Base-by-base conservation (phyloP, 1,140 invertebrate genomes). In the Rhizoglyphus robini region DNA sequence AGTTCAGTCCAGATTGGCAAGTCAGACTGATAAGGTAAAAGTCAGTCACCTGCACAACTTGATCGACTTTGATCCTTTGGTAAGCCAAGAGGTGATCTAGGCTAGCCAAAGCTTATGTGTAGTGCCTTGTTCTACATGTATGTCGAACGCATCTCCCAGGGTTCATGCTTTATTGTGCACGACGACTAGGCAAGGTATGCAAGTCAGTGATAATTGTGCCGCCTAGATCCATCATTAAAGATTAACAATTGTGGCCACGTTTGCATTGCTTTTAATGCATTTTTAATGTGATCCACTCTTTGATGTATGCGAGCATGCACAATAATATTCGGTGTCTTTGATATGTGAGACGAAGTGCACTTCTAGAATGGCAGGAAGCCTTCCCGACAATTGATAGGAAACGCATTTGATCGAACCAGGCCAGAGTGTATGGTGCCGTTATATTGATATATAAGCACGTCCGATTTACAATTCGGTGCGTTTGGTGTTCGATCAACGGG, bases 311-410 rank as follows among this genome's bases (percentile, higher is more conserved):
- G n/a, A n/a, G n/a, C n/a, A n/a, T n/a, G n/a, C n/a, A n/a, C n/a
- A n/a, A n/a, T n/a, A n/a, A n/a, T n/a, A n/a, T n/a, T n/a, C n/a
- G n/a, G n/a, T n/a, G n/a, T n/a, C n/a, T n/a, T n/a, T n/a, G n/a
- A n/a, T n/a, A n/a, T n/a, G n/a, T n/a, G n/a, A n/a, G n/a, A n/a
- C n/a, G n/a, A n/a, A n/a, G n/a, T n/a, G n/a, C n/a, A n/a, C n/a
- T n/a, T n/a, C n/a, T n/a, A n/a, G n/a, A 8, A 41, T 41, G 36
- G 36, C 18, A 41, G 8, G 36, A 18, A 41, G 18, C 36, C n/a
- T n/a, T n/a, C n/a, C n/a, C n/a, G n/a, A n/a, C n/a, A n/a, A 60
- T 60, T 29, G 58, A 60, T 60, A 60, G 58, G 38, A 60, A 60
- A 60, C 58, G 27, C 58, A 60, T 60, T 60, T 60, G 27, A 60